Conservation (phyloP, 1,140 invertebrate genomes). For the Macrotrachela quadricornifera region DNA sequence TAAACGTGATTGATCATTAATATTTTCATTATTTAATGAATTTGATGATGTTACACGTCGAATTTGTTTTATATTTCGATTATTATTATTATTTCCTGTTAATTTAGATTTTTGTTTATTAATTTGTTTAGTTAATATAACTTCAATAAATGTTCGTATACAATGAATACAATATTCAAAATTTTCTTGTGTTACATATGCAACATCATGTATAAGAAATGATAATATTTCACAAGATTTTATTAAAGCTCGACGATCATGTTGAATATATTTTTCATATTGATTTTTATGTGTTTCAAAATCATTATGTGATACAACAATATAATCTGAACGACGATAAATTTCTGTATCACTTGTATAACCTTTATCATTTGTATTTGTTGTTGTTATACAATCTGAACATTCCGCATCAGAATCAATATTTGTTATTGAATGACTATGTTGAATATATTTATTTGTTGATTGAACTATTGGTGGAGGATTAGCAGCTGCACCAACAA, state of each 20-base stretch:
- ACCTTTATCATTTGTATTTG: constrained; percentile 20
- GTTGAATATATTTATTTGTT: too few relatives aligned
- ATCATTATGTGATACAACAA: too few relatives aligned
- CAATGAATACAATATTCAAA: constrained; percentile 55
- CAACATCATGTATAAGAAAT: constrained; percentile 76
- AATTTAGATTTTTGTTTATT: too few relatives aligned
- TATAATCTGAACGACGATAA: constrained; percentile 11
- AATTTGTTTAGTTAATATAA: constrained; percentile 41
- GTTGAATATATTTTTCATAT: too few relatives aligned
- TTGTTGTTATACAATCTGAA: not conserved
- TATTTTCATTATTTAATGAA: too few relatives aligned
- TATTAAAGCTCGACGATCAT: constrained; percentile 55
- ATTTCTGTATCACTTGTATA: constrained; percentile 55
- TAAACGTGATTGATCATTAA: not conserved
- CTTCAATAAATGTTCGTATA: constrained; percentile 73
- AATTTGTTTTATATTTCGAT: too few relatives aligned
- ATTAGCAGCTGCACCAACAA: constrained; percentile 62
- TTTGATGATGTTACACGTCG: too few relatives aligned
- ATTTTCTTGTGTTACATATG: constrained; percentile 73
- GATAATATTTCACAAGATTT: constrained; percentile 76
- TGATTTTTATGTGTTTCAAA: too few relatives aligned
- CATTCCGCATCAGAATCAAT: too few relatives aligned
- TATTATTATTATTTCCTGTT: too few relatives aligned
- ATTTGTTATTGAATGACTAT: too few relatives aligned
- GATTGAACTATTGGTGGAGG: constrained; percentile 13